Evolutionary conservation across 2,113 vertebrate species (phyloP).

Genomic region (Nycticorax nycticorax): DNA sequence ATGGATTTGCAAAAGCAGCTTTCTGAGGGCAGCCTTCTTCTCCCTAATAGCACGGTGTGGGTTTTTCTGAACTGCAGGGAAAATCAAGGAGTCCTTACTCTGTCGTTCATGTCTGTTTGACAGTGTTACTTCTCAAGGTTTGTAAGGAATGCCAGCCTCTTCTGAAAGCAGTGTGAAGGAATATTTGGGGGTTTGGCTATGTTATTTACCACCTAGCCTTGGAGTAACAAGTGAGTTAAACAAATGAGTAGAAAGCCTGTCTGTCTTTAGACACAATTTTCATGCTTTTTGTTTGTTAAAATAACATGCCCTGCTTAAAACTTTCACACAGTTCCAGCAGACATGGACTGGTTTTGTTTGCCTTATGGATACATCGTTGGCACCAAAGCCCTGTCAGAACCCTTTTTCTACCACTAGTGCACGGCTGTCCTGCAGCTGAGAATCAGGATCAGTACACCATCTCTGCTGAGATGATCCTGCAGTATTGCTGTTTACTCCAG

Average conservation of each 20-base stretch:
- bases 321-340: neutral
- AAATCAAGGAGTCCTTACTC: neutral
- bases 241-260: neutral
- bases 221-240: neutral
- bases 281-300: neutral
- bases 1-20: neutral
- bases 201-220: neutral
- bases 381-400: neutral
- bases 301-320: neutral
- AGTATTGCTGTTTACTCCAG: neutral
- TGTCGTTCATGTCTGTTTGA: neutral
- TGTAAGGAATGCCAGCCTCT: neutral
- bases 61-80: neutral
- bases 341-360: fast-evolving
- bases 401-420: fast-evolving
- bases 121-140: neutral
- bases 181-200: neutral
- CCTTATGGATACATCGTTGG: neutral
- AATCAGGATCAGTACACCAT: neutral
- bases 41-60: fast-evolving
- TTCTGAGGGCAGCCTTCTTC: neutral
- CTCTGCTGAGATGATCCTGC: neutral
- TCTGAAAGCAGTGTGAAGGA: neutral
- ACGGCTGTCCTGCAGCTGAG: neutral
- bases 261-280: neutral